Evolutionary conservation across 1,140 invertebrate genomes (phyloP).

Genomic region (Drosophila bifasciata): DNA sequence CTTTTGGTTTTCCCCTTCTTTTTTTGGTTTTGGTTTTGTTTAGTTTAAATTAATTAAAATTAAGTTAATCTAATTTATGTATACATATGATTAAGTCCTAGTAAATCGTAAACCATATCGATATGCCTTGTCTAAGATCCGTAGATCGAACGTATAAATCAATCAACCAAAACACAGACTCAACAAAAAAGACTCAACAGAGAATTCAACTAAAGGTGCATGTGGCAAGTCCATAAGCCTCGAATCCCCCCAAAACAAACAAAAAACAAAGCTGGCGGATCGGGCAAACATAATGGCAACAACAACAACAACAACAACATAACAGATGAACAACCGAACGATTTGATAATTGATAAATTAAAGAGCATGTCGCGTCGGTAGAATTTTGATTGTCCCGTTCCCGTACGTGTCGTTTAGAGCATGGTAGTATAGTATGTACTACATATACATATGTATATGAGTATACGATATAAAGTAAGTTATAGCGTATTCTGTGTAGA

Average conservation of each 20-base stretch:
- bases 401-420: slow-evolving; percentile 66
- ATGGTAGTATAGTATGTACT: slow-evolving; percentile 25
- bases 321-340: neutral
- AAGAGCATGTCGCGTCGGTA: slow-evolving; percentile 63
- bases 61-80: slow-evolving; percentile 70
- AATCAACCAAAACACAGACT: slow-evolving; percentile 21
- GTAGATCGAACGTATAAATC: slow-evolving; percentile 17
- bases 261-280: slow-evolving; percentile 9
- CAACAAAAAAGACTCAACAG: slow-evolving; percentile 41
- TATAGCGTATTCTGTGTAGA: slow-evolving; percentile 32
- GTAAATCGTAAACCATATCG: slow-evolving; percentile 43
- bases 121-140: slow-evolving; percentile 54
- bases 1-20: slow-evolving; percentile 70
- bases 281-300: slow-evolving; percentile 44
- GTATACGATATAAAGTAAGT: slow-evolving; percentile 43
- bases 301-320: slow-evolving; percentile 46
- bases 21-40: slow-evolving; percentile 40
- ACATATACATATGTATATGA: slow-evolving; percentile 6
- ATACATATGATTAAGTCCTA: slow-evolving; percentile 63
- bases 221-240: slow-evolving; percentile 30
- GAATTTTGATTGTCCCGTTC: slow-evolving; percentile 81
- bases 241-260: slow-evolving; percentile 18
- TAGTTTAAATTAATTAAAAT: slow-evolving; percentile 66
- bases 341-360: slow-evolving; percentile 37
- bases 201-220: slow-evolving; percentile 29